Evolutionary conservation across 2,888 invertebrate species (phyloP).

Genomic region (Abrostola tripartita): DNA sequence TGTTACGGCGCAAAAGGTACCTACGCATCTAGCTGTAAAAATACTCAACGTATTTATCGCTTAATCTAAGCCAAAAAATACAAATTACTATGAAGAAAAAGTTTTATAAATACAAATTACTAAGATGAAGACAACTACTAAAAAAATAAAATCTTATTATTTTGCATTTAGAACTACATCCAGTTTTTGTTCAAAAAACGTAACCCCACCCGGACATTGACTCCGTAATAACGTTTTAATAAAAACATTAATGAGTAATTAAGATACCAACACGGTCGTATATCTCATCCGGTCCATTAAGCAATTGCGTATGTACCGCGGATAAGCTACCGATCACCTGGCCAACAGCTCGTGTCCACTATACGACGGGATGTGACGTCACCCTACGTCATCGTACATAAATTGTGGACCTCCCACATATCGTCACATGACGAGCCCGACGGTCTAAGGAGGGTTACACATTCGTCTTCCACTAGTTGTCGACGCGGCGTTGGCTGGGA

Average conservation of each 20-base stretch:
- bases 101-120: no score
- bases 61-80: no score
- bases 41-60: conserved; percentile 9
- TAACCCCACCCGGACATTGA: conserved; percentile 19
- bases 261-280: conserved; percentile 17
- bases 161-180: neutral
- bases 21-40: conserved; percentile 16
- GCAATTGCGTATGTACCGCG: conserved; percentile 28
- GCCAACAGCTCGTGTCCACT: conserved; percentile 25
- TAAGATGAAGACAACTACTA: no score
- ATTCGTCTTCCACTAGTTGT: conserved; percentile 40
- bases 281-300: conserved; percentile 17
- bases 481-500: conserved; percentile 40
- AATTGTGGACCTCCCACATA: conserved; percentile 66
- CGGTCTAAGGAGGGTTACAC: conserved; percentile 59
- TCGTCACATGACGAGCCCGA: conserved; percentile 74
- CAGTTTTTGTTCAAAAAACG: no score
- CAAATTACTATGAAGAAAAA: no score
- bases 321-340: conserved; percentile 7
- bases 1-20: conserved; percentile 24
- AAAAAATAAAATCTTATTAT: neutral
- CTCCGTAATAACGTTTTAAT: conserved; percentile 26
- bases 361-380: conserved; percentile 47
- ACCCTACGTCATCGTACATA: conserved; percentile 51
- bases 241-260: conserved; percentile 23